Base-by-base conservation (phyloP, 2,888 invertebrate species). In the Dolichomitus sp. region DNA sequence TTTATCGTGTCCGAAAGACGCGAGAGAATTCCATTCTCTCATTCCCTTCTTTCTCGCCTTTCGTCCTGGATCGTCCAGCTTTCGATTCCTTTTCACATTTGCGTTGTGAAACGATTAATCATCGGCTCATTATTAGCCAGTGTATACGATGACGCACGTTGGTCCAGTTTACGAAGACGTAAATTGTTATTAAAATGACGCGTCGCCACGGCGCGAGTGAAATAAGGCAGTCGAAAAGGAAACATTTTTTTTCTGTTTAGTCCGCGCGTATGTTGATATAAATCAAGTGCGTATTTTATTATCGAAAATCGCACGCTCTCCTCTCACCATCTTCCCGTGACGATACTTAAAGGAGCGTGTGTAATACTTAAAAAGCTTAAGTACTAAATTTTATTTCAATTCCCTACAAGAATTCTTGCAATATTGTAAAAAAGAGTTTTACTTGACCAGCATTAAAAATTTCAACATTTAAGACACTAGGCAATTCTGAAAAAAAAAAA, bases 101-200 rank as follows among this genome's bases (percentile, higher is more conserved):
- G 19, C 61, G 33, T 70, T 63, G 70, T 42, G 80, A 70, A 48
- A 65, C 80, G 69, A 81, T 81, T 70, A 76, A 81, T 81, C 77
- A 23, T 68, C 54, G 57, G 75, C 76, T 81, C 76, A 81, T 81
- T 81, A 76, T 79, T 65, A 48, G 65, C 63, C 79, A 65, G 19
- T 33, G 19, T 17, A 19, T 33, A 48, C 45, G 65, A 65, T 75
- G 66, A 75, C 66, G 75, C 66, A 42, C 75, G 66, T 75, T 66
- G 75, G 57, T 75, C 66, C 75, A 75, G 66, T 68, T 63, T 48
- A 65, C 75, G 54, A 59, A 48, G 54, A 54, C 66, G 75, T 76
- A 68, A 76, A 76, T 76, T 76, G 57, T 76, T 76, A 68, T 76
- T 76, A 68, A 68, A 76, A 76, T 7, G 68, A 52, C 33, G 17